Percentiles rank a stretch among this genome's conserved stretches.
Conservation (phyloP, 2,113 vertebrate genomes). For the Aythya baeri region DNA sequence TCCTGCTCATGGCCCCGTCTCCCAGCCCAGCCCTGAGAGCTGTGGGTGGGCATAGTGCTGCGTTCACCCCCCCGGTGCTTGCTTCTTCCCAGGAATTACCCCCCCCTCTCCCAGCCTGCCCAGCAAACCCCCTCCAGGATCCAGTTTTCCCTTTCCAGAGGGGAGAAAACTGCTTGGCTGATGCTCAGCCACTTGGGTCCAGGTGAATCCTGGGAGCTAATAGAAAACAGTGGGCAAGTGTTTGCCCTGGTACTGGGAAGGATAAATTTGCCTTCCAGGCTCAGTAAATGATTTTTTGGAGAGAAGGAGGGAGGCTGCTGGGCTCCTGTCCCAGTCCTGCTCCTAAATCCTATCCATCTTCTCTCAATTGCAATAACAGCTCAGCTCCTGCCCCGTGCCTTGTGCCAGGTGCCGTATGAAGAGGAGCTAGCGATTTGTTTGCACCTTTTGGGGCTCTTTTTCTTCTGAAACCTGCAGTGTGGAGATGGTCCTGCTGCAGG, state of each 20-base stretch:
- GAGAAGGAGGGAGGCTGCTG: accelerated
- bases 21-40: neutral
- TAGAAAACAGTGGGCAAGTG: neutral
- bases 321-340: neutral
- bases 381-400: accelerated
- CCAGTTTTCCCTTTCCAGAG: neutral
- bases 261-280: neutral
- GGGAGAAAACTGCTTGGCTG: neutral
- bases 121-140: neutral
- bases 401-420: accelerated
- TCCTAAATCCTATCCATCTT: neutral
- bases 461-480: accelerated
- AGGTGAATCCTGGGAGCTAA: neutral
- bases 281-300: neutral
- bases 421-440: neutral
- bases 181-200: accelerated
- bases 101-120: neutral
- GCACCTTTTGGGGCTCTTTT: neutral
- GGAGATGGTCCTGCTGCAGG: accelerated
- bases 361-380: accelerated
- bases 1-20: neutral
- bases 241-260: neutral
- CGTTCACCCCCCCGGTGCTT: neutral
- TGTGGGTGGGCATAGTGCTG: accelerated
- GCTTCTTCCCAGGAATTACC: neutral